These are phyloP conservation scores for Cotesia vestalis DNA, from an alignment of 1,140 invertebrate species.

Conservation along the genomic window DNA sequence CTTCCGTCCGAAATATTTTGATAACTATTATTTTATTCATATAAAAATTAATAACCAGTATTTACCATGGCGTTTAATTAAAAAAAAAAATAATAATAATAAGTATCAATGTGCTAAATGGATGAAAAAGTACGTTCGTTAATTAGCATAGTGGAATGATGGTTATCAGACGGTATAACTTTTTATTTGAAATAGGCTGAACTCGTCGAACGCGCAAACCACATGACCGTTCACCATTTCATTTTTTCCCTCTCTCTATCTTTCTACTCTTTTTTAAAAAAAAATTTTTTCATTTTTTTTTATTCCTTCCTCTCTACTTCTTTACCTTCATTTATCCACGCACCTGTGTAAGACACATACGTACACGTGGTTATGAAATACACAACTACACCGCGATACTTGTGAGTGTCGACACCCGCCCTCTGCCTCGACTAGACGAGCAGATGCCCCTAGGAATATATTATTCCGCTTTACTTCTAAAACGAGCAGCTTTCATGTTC, in stretches of 20 bases:
- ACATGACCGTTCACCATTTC: constrained; percentile 21
- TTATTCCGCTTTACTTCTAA: constrained; percentile 41
- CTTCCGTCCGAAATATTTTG: constrained; percentile 37
- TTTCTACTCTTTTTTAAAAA: constrained; percentile 22
- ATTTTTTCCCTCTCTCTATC: constrained; percentile 25
- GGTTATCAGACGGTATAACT: constrained; percentile 24
- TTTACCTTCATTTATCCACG: constrained; percentile 32
- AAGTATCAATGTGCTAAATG: constrained; percentile 20
- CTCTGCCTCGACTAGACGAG: constrained; percentile 42
- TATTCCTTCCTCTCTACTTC: constrained; percentile 34
- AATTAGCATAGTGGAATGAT: constrained; percentile 34
- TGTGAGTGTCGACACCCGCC: constrained; percentile 38
- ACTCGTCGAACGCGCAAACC: constrained; percentile 28
- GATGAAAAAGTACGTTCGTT: constrained; percentile 5
- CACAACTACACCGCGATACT: constrained; percentile 4
- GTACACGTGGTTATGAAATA: constrained; percentile 11
- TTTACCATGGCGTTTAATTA: neutral
- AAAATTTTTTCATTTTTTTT: constrained; percentile 4
- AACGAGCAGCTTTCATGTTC: constrained; percentile 37
- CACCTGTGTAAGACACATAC: constrained; percentile 31
- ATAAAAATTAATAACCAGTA: too few species aligned
- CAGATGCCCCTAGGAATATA: constrained; percentile 50
- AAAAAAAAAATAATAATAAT: neutral
- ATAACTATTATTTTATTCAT: too few species aligned
- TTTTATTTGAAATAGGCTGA: constrained; percentile 15